Percentiles rank a stretch among this genome's conserved stretches.
Conservation (phyloP, 2,113 vertebrate genomes). For the Dendrocopos noguchii region DNA sequence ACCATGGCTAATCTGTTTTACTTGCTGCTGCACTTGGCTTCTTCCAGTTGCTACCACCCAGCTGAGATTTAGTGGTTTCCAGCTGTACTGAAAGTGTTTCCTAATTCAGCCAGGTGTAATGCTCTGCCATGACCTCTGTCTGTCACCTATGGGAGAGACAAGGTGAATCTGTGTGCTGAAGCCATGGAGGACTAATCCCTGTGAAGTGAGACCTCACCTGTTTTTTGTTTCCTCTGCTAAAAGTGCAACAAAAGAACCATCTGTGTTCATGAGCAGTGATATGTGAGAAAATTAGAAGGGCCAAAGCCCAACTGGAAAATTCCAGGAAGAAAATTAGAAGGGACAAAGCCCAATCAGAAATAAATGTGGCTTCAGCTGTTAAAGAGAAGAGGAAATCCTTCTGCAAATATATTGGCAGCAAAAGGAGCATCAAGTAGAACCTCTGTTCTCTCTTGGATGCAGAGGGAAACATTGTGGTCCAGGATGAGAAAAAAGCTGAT, state of each 20-base stretch:
- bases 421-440: too few relatives aligned
- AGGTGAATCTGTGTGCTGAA: fast-evolving
- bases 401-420: too few relatives aligned
- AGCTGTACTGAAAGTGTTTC: background rate
- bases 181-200: background rate
- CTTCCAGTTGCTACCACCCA: background rate
- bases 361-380: too few relatives aligned
- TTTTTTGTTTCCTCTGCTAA: background rate
- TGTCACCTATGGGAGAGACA: background rate
- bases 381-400: too few relatives aligned
- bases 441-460: too few relatives aligned
- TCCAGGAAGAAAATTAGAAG: too few relatives aligned
- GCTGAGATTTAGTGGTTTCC: background rate
- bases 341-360: too few relatives aligned
- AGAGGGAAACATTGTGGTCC: too few relatives aligned
- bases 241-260: background rate
- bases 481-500: too few relatives aligned
- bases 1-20: background rate
- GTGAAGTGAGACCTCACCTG: background rate
- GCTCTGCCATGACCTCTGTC: fast-evolving
- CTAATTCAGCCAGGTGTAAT: background rate
- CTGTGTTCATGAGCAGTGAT: background rate
- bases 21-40: background rate
- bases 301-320: too few relatives aligned
- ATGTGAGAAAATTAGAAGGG: too few relatives aligned